Base-by-base conservation (phyloP, 2,113 vertebrate genomes). In the Sinosuthora webbiana region DNA sequence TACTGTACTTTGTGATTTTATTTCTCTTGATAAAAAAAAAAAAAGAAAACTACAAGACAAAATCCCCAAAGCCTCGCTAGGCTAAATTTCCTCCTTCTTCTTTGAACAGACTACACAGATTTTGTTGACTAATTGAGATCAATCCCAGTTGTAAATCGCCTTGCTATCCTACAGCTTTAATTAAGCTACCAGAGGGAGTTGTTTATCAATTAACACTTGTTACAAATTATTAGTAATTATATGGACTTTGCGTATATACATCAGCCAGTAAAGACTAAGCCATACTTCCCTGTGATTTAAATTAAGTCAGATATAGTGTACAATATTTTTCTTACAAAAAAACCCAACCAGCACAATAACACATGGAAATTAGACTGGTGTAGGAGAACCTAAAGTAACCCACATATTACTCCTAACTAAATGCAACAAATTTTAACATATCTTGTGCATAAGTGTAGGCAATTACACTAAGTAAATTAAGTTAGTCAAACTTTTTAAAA, bases 181-280 rank as follows among this genome's bases (percentile, higher is more conserved):
- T 98, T 98, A 98, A 98, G 97, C 98, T 98, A 98, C 98, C 98
- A 95, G 96, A 97, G 98, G 98, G 98, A 98, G 97, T 93, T 98
- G 97, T 98, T 98, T 98, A 98, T 98, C 98, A 98, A 98, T 98
- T 98, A 98, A 98, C 98, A 98, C 98, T 98, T 98, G 98, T 98
- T 98, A 98, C 98, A 98, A 98, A 98, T 98, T 98, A 98, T 98
- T 98, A 98, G 98, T 98, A 98, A 98, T 98, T 98, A 98, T 98
- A 98, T 97, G 97, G 98, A 98, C 98, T 98, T 97, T 94, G 95
- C 25, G 4, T 97, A 94, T 97, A 96, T 91, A 94, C 95, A 65
- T 93, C 95, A 97, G 94, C 75, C 94, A 96, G 93, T 92, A 95
- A 93, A 97, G 79, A 97, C 94, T 87, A 96, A 97, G 94, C 87